Conservation (phyloP, 2,113 vertebrate species). For the Nesoenas mayeri region DNA sequence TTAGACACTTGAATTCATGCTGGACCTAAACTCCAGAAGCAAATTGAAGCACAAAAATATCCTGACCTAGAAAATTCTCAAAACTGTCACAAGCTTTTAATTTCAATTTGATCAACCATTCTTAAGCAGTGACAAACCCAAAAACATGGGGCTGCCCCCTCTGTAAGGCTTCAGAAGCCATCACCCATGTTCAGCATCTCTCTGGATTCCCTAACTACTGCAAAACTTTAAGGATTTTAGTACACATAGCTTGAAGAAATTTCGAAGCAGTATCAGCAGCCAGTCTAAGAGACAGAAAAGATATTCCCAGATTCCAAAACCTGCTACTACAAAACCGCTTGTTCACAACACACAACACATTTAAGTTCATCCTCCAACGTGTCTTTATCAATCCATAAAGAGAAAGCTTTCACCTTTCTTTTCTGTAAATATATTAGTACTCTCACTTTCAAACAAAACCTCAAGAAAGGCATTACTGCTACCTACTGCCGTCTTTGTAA, state of each 20-base stretch:
- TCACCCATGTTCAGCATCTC: background rate
- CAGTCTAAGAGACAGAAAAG: background rate
- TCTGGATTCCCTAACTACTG: background rate
- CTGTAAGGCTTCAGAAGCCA: background rate
- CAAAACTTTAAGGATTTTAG: background rate
- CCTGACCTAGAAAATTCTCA: background rate
- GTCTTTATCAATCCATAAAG: background rate
- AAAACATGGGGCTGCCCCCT: background rate
- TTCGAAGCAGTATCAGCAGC: background rate
- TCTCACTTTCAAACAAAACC: background rate
- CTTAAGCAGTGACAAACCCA: background rate
- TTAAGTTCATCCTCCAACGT: accelerated
- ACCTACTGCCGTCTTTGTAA: background rate
- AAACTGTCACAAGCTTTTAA: background rate
- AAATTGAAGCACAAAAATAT: background rate
- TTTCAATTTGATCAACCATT: background rate
- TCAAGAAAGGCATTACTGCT: background rate
- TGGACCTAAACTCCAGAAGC: background rate
- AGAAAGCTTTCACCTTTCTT: background rate
- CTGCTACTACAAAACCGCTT: background rate
- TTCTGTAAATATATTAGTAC: background rate
- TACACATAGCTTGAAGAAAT: background rate
- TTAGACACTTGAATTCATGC: background rate
- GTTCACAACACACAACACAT: background rate
- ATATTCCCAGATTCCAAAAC: background rate